Percentiles rank a stretch among this genome's conserved stretches.
These are phyloP conservation scores for Zootoca vivipara DNA, from an alignment of 2,113 vertebrate species.

Conservation along the genomic window DNA sequence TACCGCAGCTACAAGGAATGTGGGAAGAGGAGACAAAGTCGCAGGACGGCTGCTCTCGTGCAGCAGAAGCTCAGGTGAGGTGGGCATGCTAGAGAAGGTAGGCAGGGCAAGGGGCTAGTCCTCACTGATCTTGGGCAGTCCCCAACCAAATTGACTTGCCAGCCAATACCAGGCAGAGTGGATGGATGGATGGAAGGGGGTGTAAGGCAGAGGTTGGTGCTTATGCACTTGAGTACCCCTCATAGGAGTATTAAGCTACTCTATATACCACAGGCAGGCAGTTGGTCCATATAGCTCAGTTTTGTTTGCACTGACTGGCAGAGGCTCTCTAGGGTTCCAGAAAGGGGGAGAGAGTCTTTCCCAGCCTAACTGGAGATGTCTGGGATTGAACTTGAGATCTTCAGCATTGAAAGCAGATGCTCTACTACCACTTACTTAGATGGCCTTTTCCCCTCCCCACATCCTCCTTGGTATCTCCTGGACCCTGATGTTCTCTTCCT, in stretches of 20 bases:
- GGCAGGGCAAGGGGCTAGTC: background rate
- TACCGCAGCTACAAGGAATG: constrained; percentile 96
- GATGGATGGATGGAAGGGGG: background rate
- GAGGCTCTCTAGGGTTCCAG: too few species aligned
- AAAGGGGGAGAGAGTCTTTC: too few species aligned
- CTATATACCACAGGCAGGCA: too few species aligned
- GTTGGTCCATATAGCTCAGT: too few species aligned
- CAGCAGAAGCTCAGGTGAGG: constrained; percentile 83
- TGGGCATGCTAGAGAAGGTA: constrained; percentile 24
- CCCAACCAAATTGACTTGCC: background rate
- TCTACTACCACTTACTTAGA: too few species aligned
- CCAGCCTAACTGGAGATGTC: too few species aligned
- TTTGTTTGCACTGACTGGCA: too few species aligned
- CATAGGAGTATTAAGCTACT: too few species aligned
- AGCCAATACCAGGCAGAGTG: too few species aligned
- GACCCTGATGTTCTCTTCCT: background rate
- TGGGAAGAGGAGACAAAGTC: constrained; percentile 87
- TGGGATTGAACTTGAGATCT: background rate
- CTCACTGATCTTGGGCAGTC: background rate
- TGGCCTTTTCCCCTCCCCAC: background rate
- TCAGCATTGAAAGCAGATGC: too few species aligned
- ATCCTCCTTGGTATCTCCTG: background rate
- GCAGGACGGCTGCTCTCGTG: constrained; percentile 84
- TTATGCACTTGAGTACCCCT: too few species aligned
- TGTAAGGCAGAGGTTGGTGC: background rate